Base-by-base conservation (phyloP, 2,888 invertebrate genomes). In the Phasia obesa region DNA sequence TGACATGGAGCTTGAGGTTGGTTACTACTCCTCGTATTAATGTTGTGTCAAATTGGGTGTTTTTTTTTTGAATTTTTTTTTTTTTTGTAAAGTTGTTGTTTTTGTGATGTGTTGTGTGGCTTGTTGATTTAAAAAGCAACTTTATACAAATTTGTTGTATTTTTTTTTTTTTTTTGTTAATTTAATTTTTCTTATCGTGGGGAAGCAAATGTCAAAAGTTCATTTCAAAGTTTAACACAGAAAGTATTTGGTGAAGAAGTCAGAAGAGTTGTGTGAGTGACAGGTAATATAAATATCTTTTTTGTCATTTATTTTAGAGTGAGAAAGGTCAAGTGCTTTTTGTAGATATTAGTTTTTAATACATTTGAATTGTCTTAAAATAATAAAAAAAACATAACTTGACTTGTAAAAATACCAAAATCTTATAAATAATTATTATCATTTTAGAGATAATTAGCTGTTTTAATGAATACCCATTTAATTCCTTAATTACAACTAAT, bases 21-120 rank as follows among this genome's bases (percentile, higher is more conserved):
- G 13, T 67, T 47, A 19, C 2, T 38, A 62, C 77, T 47, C 51
- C 77, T 64, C 60, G 64, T 71, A 71, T 64, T 44, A 71, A 62
- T 71, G 62, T 82, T 75, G 74, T 83, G 82, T 75, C 47, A 79
- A 83, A 70, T 75, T 79, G 70, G 65, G 69, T 71, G 83, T 79
- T 47, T 75, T 47, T 76, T 67, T 67, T 76, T 49, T 65, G 38
- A 38, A 51, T 53, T 59, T 62, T 11, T 53, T 62, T 31, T 76
- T 38, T 53, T 76, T 67, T 67, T 76, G 57, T 65, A 38, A 38
- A 51, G 62, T 59, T 62, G 15, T 53, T 62, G 47, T 76, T 38
- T 53, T 62, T 21, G 17, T 60, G 49, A 17, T 35, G 44, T 62
- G 51, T 60, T 64, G 64, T 81, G 21, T 62, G 53, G 23, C 71